These are phyloP conservation scores for Gobius niger DNA, from an alignment of 2,113 vertebrate species.

Conservation along the genomic window DNA sequence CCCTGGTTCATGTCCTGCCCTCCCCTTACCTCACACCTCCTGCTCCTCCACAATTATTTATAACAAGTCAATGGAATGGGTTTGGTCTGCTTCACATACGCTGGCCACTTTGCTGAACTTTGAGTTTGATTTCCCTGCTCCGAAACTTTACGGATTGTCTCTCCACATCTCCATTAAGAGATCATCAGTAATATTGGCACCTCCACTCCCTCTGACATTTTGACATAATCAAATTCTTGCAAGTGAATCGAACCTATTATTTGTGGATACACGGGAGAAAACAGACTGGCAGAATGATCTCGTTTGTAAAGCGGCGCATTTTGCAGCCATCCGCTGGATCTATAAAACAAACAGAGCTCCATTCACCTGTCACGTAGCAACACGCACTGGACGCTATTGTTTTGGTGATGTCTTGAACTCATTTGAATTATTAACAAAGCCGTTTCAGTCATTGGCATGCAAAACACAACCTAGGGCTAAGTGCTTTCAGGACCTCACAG, in stretches of 20 bases:
- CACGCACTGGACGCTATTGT: not conserved
- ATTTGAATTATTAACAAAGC: constrained; percentile 19
- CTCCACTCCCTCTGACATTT: too few relatives aligned
- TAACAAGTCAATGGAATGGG: too few relatives aligned
- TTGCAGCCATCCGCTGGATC: not conserved
- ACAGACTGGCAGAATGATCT: not conserved
- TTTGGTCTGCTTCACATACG: too few relatives aligned
- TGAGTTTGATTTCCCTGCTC: too few relatives aligned
- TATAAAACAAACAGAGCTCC: constrained; percentile 2
- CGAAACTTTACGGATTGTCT: too few relatives aligned
- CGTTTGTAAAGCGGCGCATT: not conserved
- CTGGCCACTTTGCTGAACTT: too few relatives aligned
- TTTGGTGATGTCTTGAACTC: constrained; percentile 6
- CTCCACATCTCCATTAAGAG: too few relatives aligned
- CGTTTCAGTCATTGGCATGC: constrained; percentile 5
- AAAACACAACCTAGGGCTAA: not conserved
- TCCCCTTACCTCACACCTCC: too few relatives aligned
- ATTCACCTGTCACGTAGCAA: constrained; percentile 15
- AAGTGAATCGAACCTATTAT: not conserved
- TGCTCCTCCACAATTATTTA: too few relatives aligned
- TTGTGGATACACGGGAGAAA: not conserved
- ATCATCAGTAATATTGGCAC: too few relatives aligned
- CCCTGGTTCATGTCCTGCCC: too few relatives aligned
- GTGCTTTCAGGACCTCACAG: not conserved
- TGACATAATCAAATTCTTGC: not conserved